These are phyloP conservation scores for Lucinisca nassula DNA, from an alignment of 2,888 invertebrate species.

Conservation along the genomic window DNA sequence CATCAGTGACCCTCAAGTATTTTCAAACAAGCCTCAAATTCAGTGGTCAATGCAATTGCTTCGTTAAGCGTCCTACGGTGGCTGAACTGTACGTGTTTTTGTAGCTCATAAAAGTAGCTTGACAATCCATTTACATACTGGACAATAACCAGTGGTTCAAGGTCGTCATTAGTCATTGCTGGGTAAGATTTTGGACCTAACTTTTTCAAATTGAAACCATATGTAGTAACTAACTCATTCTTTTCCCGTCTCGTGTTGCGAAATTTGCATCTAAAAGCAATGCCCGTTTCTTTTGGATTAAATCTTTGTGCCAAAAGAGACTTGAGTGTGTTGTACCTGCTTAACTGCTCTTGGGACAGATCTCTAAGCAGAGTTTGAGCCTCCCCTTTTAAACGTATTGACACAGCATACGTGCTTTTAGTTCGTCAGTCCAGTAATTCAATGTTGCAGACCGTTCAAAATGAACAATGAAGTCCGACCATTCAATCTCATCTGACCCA, in stretches of 20 bases:
- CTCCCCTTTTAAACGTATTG: not conserved
- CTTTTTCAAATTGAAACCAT: conserved; percentile 20
- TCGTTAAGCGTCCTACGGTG: conserved; percentile 12
- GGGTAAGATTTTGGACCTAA: conserved; percentile 35
- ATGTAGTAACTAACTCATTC: too few relatives aligned
- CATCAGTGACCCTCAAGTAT: too few relatives aligned
- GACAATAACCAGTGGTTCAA: conserved; percentile 19
- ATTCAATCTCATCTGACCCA: not conserved
- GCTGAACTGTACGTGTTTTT: conserved; percentile 33
- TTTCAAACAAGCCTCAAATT: conserved; percentile 16
- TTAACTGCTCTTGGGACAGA: not conserved
- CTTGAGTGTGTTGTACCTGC: not conserved
- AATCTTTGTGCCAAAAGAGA: conserved; percentile 15
- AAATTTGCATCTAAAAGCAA: conserved; percentile 46
- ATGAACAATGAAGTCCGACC: not conserved
- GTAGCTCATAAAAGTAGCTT: conserved; percentile 31
- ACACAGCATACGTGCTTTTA: too few relatives aligned
- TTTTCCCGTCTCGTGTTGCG: conserved; percentile 19
- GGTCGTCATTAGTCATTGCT: not conserved
- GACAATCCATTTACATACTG: conserved; percentile 32
- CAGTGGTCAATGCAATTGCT: conserved; percentile 7
- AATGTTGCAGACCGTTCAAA: not conserved
- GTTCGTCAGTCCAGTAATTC: not conserved
- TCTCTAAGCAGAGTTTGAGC: conserved; percentile 6
- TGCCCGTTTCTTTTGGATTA: conserved; percentile 29